Evolutionary conservation across 2,888 invertebrate species (phyloP).

Genomic region (Chironomus tentans): DNA sequence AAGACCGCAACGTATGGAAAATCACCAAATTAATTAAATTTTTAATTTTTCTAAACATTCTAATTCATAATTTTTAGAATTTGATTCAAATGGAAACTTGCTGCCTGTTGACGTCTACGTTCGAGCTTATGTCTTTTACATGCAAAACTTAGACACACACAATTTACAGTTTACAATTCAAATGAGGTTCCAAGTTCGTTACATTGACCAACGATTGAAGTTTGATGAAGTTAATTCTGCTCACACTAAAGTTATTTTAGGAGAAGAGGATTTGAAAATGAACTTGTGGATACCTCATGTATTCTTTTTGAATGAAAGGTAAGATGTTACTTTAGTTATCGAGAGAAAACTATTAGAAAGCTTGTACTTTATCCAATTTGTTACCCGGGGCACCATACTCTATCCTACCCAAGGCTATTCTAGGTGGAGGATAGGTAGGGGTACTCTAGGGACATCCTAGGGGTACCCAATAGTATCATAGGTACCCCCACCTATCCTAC

Average conservation of each 20-base stretch:
- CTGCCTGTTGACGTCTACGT: constrained; percentile 61
- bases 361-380: too few relatives aligned
- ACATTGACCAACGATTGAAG: constrained; percentile 61
- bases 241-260: constrained; percentile 55
- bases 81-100: constrained; percentile 41
- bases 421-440: too few relatives aligned
- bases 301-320: constrained; percentile 68
- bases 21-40: too few relatives aligned
- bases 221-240: constrained; percentile 60
- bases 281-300: constrained; percentile 76
- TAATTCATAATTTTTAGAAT: constrained; percentile 29
- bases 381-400: too few relatives aligned
- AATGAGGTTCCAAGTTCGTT: constrained; percentile 68
- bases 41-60: background rate
- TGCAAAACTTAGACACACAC: constrained; percentile 73
- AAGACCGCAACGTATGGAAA: constrained; percentile 46
- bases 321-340: too few relatives aligned
- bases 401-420: too few relatives aligned
- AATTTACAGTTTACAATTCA: constrained; percentile 50
- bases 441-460: too few relatives aligned
- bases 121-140: constrained; percentile 71
- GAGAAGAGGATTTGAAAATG: constrained; percentile 58
- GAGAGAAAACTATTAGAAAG: too few relatives aligned
- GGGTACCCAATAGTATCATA: too few relatives aligned
- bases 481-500: too few relatives aligned